These are phyloP conservation scores for Toxotes lorentzi DNA, from an alignment of 2,797 vertebrate species.

Conservation along the genomic window DNA sequence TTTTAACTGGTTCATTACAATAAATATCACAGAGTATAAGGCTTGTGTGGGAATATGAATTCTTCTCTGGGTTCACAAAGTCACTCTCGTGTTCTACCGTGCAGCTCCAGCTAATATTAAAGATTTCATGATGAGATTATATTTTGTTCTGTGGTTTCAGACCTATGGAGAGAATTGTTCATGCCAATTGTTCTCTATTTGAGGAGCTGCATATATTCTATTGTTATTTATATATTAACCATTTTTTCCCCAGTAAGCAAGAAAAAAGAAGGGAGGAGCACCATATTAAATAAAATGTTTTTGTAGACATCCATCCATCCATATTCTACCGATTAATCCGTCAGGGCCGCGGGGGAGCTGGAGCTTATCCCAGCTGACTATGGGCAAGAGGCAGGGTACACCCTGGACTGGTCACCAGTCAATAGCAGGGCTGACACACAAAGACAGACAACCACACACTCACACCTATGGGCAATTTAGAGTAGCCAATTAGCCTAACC, in stretches of 20 bases:
- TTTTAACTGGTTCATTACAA: slow-evolving; percentile 52
- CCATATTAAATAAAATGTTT: too few relatives aligned
- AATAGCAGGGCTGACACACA: too few relatives aligned
- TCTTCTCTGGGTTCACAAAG: slow-evolving; percentile 36
- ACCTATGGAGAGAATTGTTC: slow-evolving; percentile 16
- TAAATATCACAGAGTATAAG: slow-evolving; percentile 45
- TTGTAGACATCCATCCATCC: too few relatives aligned
- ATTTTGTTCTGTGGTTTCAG: slow-evolving; percentile 40
- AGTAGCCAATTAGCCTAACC: too few relatives aligned
- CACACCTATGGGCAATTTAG: too few relatives aligned
- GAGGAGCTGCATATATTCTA: not conserved
- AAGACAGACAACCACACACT: too few relatives aligned
- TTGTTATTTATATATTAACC: slow-evolving; percentile 16
- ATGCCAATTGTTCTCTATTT: slow-evolving; percentile 19
- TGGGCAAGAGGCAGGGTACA: too few relatives aligned
- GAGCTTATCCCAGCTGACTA: too few relatives aligned
- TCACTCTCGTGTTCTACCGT: slow-evolving; percentile 8
- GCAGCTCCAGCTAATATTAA: slow-evolving; percentile 47
- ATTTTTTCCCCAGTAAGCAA: not conserved
- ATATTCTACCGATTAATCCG: too few relatives aligned
- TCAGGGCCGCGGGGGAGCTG: too few relatives aligned
- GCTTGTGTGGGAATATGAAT: slow-evolving; percentile 40
- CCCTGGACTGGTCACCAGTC: too few relatives aligned
- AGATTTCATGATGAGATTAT: slow-evolving; percentile 50
- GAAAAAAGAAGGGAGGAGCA: not conserved